phyloP scores from a whole-genome alignment of 2,797 vertebrate species.

The Staurois parvus region DNA sequence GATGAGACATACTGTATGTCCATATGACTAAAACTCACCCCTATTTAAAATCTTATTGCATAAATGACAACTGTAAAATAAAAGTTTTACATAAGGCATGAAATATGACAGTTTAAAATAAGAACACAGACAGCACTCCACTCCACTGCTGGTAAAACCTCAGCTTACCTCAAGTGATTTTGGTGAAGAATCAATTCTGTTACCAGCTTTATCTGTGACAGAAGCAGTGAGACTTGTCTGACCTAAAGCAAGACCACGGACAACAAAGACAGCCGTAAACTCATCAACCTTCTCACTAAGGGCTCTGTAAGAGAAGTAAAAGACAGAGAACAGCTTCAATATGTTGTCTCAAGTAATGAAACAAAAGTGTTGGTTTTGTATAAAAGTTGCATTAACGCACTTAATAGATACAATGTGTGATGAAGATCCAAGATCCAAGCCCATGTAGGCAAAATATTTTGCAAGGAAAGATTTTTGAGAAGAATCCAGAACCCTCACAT shows the following conservation, averaged over 20 bases:
- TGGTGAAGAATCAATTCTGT: conserved; percentile 82
- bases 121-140: no score
- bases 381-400: conserved; percentile 77
- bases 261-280: conserved; percentile 84
- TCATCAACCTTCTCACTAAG: conserved; percentile 82
- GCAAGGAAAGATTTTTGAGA: conserved; percentile 88
- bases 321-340: neutral
- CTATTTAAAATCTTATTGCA: no score
- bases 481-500: conserved; percentile 89
- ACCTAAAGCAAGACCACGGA: conserved; percentile 85
- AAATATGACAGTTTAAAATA: no score
- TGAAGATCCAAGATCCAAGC: conserved; percentile 86
- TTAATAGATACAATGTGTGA: conserved; percentile 87
- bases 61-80: no score
- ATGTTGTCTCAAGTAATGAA: neutral
- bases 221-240: conserved; percentile 89
- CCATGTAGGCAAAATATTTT: conserved; percentile 89
- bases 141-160: neutral
- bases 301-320: neutral
- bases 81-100: no score
- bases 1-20: no score
- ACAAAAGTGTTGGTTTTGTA: neutral
- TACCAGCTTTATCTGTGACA: conserved; percentile 81
- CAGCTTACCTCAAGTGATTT: conserved; percentile 89
- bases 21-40: no score